phyloP scores from a whole-genome alignment of 2,888 invertebrate species.

The Drosophila villosipedis region DNA sequence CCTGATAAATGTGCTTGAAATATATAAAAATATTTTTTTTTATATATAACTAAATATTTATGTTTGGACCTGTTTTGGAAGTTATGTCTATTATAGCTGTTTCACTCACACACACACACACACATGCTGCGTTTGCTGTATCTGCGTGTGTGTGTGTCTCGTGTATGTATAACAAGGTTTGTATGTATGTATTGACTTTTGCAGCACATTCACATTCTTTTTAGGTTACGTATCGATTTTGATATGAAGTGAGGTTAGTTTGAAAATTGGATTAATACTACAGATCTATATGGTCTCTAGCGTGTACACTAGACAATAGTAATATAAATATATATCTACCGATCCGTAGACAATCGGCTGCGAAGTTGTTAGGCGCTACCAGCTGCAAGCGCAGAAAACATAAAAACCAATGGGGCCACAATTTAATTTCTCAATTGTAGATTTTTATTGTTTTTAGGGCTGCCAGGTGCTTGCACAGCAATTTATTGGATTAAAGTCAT shows the following conservation, averaged over 20 bases:
- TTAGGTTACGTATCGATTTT: conserved; percentile 80
- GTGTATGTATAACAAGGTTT: conserved; percentile 56
- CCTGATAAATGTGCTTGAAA: conserved; percentile 7
- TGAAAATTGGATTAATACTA: conserved; percentile 40
- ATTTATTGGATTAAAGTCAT: conserved; percentile 4
- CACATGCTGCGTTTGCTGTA: conserved; percentile 17
- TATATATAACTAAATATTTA: conserved; percentile 2
- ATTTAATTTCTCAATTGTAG: conserved; percentile 51
- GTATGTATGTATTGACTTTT: conserved; percentile 55
- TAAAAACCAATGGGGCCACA: conserved; percentile 50
- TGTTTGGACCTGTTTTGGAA: conserved; percentile 35
- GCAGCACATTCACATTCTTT: conserved; percentile 74
- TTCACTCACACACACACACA: conserved; percentile 44
- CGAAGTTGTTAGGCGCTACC: not conserved
- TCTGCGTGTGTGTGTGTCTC: conserved; percentile 35
- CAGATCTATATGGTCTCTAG: conserved; percentile 10
- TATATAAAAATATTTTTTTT: not conserved
- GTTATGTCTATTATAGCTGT: conserved; percentile 60
- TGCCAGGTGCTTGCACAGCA: conserved; percentile 46
- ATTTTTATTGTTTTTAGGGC: conserved; percentile 64
- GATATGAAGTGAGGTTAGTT: conserved; percentile 67
- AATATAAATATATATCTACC: conserved; percentile 1
- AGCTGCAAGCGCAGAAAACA: conserved; percentile 26
- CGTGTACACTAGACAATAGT: not conserved
- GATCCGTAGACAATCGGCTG: conserved; percentile 26